Base-by-base conservation (phyloP, 2,797 vertebrate species). In the Borostomias antarcticus region DNA sequence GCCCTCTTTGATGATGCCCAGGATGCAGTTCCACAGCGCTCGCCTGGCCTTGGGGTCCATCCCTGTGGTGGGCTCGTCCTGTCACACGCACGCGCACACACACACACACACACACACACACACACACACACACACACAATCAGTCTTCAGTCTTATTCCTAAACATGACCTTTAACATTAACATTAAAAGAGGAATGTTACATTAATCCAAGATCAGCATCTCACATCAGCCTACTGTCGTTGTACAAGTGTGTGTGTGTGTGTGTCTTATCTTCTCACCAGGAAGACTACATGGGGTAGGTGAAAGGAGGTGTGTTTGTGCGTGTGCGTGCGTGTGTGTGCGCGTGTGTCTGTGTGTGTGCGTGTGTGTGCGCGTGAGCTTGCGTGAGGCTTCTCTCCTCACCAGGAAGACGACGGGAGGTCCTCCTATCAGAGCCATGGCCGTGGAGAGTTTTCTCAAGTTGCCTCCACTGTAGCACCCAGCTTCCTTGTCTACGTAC, bases 51-150 rank as follows among this genome's bases (percentile, higher is more conserved):
- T 98, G 3, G 97, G 97, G 80, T 99, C 97, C 97, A 99, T 98
- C 25, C 96, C 97, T 66, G 97, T 98, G n/a, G 97, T 99, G 51
- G 97, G 97, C 78, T 99, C 97, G 72, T 99, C 97, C 97, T 98
- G 80, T n/a, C n/a, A n/a, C n/a, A n/a, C n/a, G n/a, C n/a, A n/a
- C n/a, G n/a, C n/a, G 66, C 73, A 70, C 32, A 56, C 51, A 77
- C 8, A 72, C 11, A 77, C 45, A 77, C 5, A 40, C 15, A 3
- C 60, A 70, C 35, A 37, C 35, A n/a, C n/a, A n/a, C n/a, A n/a
- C n/a, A n/a, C n/a, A n/a, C n/a, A n/a, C n/a, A n/a, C n/a, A n/a
- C n/a, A n/a, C n/a, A n/a, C n/a, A n/a, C n/a, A n/a, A n/a, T n/a
- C n/a, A n/a, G n/a, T n/a, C n/a, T n/a, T n/a, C n/a, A n/a, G n/a